Percentiles rank a stretch among this genome's conserved stretches.
Conservation (phyloP, 2,113 vertebrate species). For the Lanius ludovicianus region DNA sequence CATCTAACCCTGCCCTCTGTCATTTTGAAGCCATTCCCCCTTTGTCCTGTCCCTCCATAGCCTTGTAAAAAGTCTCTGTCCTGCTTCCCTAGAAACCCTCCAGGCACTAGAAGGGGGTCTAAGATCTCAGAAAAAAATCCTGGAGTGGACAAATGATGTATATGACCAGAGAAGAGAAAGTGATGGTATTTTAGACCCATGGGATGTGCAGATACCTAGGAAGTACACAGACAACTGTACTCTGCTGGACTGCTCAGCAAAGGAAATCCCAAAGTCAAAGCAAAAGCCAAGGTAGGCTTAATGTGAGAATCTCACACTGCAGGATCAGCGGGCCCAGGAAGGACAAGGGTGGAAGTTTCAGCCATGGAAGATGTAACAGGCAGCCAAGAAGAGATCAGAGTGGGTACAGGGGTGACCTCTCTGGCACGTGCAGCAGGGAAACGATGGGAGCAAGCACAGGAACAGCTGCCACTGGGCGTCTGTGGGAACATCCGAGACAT, state of each 20-base stretch:
- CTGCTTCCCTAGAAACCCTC: neutral
- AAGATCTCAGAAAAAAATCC: neutral
- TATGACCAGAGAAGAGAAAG: neutral
- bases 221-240: neutral
- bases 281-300: neutral
- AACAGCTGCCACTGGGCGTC: neutral
- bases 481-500: neutral
- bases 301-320: neutral
- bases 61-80: neutral
- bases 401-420: neutral
- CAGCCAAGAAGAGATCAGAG: neutral
- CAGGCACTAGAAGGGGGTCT: neutral
- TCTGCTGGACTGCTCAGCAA: neutral
- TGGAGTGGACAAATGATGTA: rapidly evolving
- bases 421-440: neutral
- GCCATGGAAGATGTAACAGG: neutral
- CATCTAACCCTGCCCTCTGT: neutral
- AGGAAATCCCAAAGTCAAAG: neutral
- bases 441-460: neutral
- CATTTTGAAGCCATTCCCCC: neutral
- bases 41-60: neutral
- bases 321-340: neutral
- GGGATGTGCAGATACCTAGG: neutral
- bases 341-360: neutral
- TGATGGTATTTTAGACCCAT: neutral